These are phyloP conservation scores for Hydrolagus colliei DNA, from an alignment of 2,797 vertebrate species.

Conservation along the genomic window DNA sequence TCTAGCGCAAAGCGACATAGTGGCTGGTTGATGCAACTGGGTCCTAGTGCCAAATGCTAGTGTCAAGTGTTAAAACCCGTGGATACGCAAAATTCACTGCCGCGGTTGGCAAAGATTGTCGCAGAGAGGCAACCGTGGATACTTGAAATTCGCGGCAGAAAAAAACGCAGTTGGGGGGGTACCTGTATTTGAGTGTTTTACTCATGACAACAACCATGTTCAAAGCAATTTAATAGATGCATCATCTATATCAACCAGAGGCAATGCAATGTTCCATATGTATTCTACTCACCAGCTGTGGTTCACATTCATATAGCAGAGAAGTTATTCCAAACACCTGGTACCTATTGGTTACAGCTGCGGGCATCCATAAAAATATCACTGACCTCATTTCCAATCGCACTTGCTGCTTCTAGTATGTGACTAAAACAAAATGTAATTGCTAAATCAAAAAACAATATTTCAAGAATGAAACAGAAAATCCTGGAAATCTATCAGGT, in stretches of 20 bases:
- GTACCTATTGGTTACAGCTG: background rate
- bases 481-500: too few species aligned
- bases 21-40: too few species aligned
- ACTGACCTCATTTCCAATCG: background rate
- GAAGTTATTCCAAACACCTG: slow-evolving; percentile 2
- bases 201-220: background rate
- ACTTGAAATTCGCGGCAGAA: too few species aligned
- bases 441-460: too few species aligned
- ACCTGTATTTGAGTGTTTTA: background rate
- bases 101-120: too few species aligned
- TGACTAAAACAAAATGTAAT: background rate
- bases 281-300: background rate
- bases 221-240: background rate
- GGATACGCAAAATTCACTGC: too few species aligned
- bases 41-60: too few species aligned
- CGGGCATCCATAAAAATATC: background rate
- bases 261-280: background rate
- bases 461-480: too few species aligned
- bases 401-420: background rate
- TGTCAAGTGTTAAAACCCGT: too few species aligned
- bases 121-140: too few species aligned
- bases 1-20: too few species aligned
- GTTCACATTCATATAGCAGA: background rate
- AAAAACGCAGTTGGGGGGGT: too few species aligned
- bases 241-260: background rate